Evolutionary conservation across 1,140 invertebrate species (phyloP), one percentile per base, ranked within the genome.

Genomic region (Pseudachorutes palmiensis): DNA sequence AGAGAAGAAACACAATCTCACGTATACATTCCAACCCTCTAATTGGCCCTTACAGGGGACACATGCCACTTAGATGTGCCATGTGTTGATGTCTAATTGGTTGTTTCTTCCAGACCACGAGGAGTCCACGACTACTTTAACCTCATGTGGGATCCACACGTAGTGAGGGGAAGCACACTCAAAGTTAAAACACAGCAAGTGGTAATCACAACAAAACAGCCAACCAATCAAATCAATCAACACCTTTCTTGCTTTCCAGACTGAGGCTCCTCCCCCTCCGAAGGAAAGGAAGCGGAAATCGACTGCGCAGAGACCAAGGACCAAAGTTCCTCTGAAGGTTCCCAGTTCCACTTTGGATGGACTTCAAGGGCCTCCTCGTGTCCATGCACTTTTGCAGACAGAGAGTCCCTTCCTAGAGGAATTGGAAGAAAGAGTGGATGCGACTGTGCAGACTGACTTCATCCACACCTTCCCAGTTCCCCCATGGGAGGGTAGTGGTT

Each of bases 121-220:
- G 68, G 68, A 55, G 64, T 45, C n/a, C 68, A 69, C 32, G 68
- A 69, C 33, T 69, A 69, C 31, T 69, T 57, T 32, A 69, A 69
- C 55, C n/a, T 69, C 1, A 69, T 69, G 68, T 69, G 59, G 57
- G 68, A 69, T 33, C 68, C 68, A 2, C 68, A 69, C 30, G 48
- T 69, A 19, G 55, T 66, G 14, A 36, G 68, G 1, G 68, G 68
- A 9, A 63, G 26, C 14, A 63, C 61, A 32, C 19, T 55, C 51
- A 55, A 55, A 55, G 51, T 55, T 26, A 12, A 55, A 55, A 22
- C 51, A 5, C 3, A 12, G 12, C 24, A 55, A 14, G 51, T 24
- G 14, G 51, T 55, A 55, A 55, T 9, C 5, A 55, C 24, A 26
- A 55, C 24, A 55, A 19, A 55, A 14, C 51, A 12, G 12, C 9